phyloP scores from a whole-genome alignment of 2,113 vertebrate genomes.

The Fregetta grallaria region DNA sequence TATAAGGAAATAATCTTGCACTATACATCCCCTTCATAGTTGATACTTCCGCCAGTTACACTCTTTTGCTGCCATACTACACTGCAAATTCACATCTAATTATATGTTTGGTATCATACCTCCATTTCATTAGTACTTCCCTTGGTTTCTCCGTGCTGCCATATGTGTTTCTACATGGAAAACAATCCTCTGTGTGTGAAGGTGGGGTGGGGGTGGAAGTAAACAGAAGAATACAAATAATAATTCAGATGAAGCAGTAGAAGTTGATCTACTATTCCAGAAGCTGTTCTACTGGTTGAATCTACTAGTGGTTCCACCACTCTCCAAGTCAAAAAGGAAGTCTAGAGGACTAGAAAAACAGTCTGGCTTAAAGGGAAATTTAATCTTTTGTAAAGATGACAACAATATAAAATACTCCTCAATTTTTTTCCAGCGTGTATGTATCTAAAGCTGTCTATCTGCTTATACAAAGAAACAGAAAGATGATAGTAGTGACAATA shows the following conservation, averaged over 20 bases:
- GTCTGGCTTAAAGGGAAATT: not conserved
- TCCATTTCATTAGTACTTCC: conserved; percentile 30
- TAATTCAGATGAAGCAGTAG: not conserved
- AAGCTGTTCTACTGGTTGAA: conserved; percentile 1
- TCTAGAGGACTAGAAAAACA: not conserved
- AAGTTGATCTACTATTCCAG: not conserved
- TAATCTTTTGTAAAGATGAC: not conserved
- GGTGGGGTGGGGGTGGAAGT: not conserved
- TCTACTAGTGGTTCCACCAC: not conserved
- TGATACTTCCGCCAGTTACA: conserved; percentile 26
- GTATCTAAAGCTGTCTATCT: not conserved
- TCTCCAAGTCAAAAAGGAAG: not conserved
- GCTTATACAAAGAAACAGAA: not conserved
- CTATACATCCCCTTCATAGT: not conserved
- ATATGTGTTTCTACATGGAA: not conserved
- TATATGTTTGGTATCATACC: conserved; percentile 1
- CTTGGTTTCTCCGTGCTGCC: not conserved
- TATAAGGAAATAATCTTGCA: conserved; percentile 23
- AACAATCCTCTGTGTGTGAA: not conserved
- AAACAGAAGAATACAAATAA: conserved; percentile 17
- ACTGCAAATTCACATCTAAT: conserved; percentile 48
- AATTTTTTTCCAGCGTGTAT: not conserved
- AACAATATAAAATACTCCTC: not conserved
- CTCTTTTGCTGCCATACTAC: conserved; percentile 23
- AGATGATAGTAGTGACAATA: not conserved